A percentile compares a stretch with the other conserved stretches of the same genome.
phyloP scores from a whole-genome alignment of 1,140 invertebrate genomes.

The Tetranychus cinnabarinus region DNA sequence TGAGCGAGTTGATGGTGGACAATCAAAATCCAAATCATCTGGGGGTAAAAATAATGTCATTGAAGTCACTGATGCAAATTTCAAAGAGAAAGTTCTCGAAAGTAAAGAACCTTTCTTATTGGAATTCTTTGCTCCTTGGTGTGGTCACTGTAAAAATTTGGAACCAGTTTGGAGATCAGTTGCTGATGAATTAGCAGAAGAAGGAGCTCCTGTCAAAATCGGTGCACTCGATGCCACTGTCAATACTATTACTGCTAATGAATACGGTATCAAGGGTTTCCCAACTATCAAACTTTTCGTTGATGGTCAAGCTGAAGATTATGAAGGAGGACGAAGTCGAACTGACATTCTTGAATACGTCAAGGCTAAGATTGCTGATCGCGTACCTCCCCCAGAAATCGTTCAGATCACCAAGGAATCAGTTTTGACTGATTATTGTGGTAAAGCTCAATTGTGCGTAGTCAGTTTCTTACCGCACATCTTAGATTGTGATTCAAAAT shows the following conservation, averaged over 20 bases:
- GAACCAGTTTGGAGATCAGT: constrained; percentile 84
- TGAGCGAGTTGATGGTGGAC: constrained; percentile 29
- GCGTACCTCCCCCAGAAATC: constrained; percentile 67
- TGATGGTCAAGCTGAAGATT: constrained; percentile 41
- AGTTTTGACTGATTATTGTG: constrained; percentile 45
- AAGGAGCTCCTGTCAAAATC: constrained; percentile 57
- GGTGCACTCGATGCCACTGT: constrained; percentile 91
- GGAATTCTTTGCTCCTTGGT: constrained; percentile 93
- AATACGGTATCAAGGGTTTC: constrained; percentile 55
- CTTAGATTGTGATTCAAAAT: constrained; percentile 82
- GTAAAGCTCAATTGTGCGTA: constrained; percentile 68
- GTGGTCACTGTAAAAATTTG: constrained; percentile 71
- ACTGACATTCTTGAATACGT: constrained; percentile 79
- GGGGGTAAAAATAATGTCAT: constrained; percentile 38
- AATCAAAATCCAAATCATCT: too few species aligned
- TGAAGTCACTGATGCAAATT: constrained; percentile 80
- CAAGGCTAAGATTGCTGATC: constrained; percentile 47
- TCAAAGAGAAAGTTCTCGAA: constrained; percentile 38
- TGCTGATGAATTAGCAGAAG: constrained; percentile 75
- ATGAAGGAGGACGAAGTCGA: constrained; percentile 64
- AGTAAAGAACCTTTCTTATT: constrained; percentile 31
- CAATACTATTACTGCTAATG: constrained; percentile 42
- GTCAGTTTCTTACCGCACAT: constrained; percentile 86
- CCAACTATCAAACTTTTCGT: constrained; percentile 92
- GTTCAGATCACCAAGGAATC: constrained; percentile 28